phyloP scores from a whole-genome alignment of 1,140 invertebrate species.

The Dicyema japonicum region DNA sequence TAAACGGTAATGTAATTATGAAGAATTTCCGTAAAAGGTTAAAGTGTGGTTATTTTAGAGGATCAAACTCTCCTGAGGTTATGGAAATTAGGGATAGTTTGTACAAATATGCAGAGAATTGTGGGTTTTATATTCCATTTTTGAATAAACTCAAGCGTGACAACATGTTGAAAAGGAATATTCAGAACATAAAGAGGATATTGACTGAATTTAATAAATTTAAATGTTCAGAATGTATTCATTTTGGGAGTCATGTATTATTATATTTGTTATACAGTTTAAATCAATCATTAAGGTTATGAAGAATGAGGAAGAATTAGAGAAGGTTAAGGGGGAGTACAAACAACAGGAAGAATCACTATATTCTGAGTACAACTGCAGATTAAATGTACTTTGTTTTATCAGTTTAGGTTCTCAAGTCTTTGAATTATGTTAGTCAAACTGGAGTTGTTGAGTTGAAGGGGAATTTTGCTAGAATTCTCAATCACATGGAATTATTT shows the following conservation, averaged over 20 bases:
- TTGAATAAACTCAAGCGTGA: no score
- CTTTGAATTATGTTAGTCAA: not conserved
- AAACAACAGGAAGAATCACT: not conserved
- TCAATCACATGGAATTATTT: no score
- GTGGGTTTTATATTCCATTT: no score
- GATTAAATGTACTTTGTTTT: constrained; percentile 26
- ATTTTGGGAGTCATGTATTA: constrained; percentile 13
- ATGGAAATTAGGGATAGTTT: no score
- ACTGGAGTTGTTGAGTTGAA: not conserved
- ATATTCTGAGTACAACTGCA: constrained; percentile 36
- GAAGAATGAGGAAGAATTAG: constrained; percentile 33
- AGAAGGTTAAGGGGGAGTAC: constrained; percentile 30
- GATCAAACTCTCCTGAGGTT: no score
- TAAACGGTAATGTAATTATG: no score
- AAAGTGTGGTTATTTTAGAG: no score
- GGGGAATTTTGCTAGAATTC: constrained; percentile 2
- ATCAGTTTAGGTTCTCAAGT: no score
- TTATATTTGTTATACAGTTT: constrained; percentile 25
- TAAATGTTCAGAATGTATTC: constrained; percentile 26
- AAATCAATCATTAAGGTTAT: constrained; percentile 33
- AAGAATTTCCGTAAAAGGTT: no score
- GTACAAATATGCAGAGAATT: no score
- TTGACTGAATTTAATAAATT: constrained; percentile 8
- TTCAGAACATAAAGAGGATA: no score
- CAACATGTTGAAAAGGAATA: no score